Conservation (phyloP, 2,888 invertebrate species). For the Polymixis flavicincta region DNA sequence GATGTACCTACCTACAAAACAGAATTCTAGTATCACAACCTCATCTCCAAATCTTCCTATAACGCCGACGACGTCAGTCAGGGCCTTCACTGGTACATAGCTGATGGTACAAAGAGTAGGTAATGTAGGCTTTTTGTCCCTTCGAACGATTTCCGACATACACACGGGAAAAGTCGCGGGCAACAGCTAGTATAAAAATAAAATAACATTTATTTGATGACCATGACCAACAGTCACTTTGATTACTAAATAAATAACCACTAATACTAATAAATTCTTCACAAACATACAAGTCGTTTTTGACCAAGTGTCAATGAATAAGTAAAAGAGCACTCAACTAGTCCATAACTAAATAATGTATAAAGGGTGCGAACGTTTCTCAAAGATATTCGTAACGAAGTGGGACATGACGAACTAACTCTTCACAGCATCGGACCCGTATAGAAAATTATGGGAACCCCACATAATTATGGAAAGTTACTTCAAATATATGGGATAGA, state of each 20-base stretch:
- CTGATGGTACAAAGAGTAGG: too few relatives aligned
- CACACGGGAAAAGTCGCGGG: too few relatives aligned
- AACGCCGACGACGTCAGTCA: too few relatives aligned
- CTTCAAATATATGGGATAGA: slow-evolving; percentile 32
- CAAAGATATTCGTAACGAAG: slow-evolving; percentile 52
- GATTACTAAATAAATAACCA: neutral
- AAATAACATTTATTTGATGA: neutral
- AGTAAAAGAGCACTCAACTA: slow-evolving; percentile 43
- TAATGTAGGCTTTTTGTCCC: too few relatives aligned
- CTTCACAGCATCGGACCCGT: slow-evolving; percentile 19
- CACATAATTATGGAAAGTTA: slow-evolving; percentile 45
- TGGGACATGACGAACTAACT: slow-evolving; percentile 36
- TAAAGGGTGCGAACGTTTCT: slow-evolving; percentile 32
- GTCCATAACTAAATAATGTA: slow-evolving; percentile 49
- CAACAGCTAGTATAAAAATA: too few relatives aligned
- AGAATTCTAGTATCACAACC: too few relatives aligned
- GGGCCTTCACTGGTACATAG: too few relatives aligned
- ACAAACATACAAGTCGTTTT: neutral
- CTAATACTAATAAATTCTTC: neutral
- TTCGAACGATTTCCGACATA: too few relatives aligned
- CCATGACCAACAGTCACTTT: neutral
- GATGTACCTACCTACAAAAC: too few relatives aligned
- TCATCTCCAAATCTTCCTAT: too few relatives aligned
- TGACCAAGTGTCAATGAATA: slow-evolving; percentile 33
- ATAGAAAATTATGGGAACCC: slow-evolving; percentile 37